Conservation (phyloP, 2,113 vertebrate genomes). For the Opisthocomus hoazin region DNA sequence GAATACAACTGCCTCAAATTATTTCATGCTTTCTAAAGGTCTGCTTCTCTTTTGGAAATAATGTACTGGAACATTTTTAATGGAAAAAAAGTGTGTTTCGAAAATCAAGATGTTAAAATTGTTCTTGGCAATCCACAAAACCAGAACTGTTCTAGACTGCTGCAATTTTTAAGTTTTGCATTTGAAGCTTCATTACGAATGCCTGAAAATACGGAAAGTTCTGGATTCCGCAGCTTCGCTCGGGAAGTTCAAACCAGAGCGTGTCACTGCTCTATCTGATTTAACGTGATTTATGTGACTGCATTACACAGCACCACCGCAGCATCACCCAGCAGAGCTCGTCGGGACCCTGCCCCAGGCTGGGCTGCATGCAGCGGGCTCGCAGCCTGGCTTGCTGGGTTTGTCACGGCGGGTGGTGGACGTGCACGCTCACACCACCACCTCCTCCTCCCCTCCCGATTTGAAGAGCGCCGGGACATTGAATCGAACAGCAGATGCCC, state of each 20-base stretch:
- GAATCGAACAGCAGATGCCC: neutral
- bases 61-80: neutral
- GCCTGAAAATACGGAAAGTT: neutral
- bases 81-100: neutral
- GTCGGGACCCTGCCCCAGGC: neutral
- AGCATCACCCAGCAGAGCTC: neutral
- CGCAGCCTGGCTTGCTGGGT: neutral
- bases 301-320: fast-evolving
- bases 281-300: neutral
- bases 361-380: neutral
- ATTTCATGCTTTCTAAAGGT: neutral
- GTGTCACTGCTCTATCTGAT: neutral
- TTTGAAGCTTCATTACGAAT: neutral
- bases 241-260: neutral
- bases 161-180: neutral
- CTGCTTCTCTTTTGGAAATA: neutral
- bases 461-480: neutral
- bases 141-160: neutral
- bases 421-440: fast-evolving
- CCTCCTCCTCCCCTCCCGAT: neutral
- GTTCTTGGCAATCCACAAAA: neutral
- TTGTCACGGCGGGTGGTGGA: neutral
- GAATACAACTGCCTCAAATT: neutral
- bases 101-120: neutral
- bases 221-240: neutral